Base-by-base conservation (phyloP, 30 jellyfish, hydroid and myxozoan species). In the Aurelia coerulea region DNA sequence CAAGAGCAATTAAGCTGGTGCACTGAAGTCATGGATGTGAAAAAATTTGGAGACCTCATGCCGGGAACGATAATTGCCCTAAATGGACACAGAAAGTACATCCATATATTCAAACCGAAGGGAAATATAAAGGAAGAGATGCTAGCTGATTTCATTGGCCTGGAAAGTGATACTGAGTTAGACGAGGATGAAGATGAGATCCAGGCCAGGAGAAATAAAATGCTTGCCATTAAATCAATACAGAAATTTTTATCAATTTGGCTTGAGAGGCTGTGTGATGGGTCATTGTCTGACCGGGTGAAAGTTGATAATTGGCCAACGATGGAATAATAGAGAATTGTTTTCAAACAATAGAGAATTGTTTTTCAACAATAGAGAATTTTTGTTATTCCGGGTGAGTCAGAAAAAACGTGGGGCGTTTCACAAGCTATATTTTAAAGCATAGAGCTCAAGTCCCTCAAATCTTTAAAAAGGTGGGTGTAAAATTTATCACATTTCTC, bases 31-130 rank as follows among this genome's bases (percentile, higher is more conserved):
- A 94, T 90, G 97, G 93, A 94, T 54, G 87, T 84, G n/a, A 89
- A 73, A n/a, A 87, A 84, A 29, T 94, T 94, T 53, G 99, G 99
- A 18, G 97, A 89, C 14, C 81, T 94, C 49, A 39, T 81, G 49
- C 97, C 99, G 18, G 99, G 99, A 23, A 89, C 97, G 5, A 93
- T 94, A 1, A 78, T 94, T 12, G 99, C 97, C 9, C 65, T 94
- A 18, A 94, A 90, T 80, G 99, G 97, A 11, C 86, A 58, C 18
- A 92, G 87, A 18, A 94, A 94, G 78, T 89, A 89, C 71, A 62
- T 85, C 46, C 74, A 94, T 35, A 80, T 94, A 3, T 94, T 77
- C 79, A 85, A 76, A 68, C 97, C 99, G 17, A 42, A 59, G 49
- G 80, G 71, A 2, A 59, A 19, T 17, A 46, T 64, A 8, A 74